Conservation (phyloP, 2,797 vertebrate genomes). For the Gallinago nigripennis region DNA sequence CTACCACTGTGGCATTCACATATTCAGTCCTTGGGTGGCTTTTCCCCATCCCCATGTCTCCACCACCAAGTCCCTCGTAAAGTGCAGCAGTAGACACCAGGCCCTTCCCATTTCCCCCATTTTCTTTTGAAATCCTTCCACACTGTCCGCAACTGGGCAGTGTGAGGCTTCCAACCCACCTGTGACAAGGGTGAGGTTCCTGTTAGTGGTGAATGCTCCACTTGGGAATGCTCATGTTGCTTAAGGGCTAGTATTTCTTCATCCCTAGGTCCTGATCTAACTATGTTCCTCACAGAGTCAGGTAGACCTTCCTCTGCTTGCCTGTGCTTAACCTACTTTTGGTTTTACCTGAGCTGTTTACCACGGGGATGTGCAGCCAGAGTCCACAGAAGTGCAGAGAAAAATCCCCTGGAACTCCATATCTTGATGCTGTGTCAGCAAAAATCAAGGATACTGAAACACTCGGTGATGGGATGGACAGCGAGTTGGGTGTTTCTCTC, state of each 20-base stretch:
- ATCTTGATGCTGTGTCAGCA: neutral
- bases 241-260: neutral
- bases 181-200: neutral
- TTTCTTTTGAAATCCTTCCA: neutral
- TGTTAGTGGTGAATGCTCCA: fast-evolving
- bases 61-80: neutral
- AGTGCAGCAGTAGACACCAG: fast-evolving
- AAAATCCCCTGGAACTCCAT: neutral
- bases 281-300: neutral
- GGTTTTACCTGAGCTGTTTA: neutral
- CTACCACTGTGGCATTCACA: neutral
- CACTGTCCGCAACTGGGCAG: neutral
- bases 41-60: neutral
- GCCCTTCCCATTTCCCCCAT: neutral
- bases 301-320: neutral
- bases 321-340: neutral
- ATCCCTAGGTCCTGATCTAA: neutral
- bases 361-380: neutral
- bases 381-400: fast-evolving
- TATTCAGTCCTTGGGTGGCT: neutral
- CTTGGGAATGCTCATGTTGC: neutral
- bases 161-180: neutral
- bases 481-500: neutral
- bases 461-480: fast-evolving
- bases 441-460: neutral